Conservation (phyloP, 2,113 vertebrate genomes). For the Austrofundulus limnaeus region DNA sequence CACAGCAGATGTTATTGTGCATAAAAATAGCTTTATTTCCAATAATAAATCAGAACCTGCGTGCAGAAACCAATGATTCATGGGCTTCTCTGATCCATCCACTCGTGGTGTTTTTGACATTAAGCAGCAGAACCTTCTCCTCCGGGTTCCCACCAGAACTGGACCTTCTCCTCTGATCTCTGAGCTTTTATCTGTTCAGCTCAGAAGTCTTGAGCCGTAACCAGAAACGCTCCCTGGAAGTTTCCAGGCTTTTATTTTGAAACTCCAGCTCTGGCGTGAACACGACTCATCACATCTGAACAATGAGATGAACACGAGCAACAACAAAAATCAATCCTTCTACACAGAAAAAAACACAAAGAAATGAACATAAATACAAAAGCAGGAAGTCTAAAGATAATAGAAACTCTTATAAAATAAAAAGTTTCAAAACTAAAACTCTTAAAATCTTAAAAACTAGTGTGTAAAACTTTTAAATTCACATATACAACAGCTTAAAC, state of each 20-base stretch:
- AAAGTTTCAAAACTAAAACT: constrained; percentile 74
- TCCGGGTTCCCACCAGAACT: constrained; percentile 48
- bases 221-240: no score
- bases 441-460: constrained; percentile 73
- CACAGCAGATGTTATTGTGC: constrained; percentile 60
- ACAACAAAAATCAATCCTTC: constrained; percentile 71
- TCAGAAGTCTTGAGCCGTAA: no score
- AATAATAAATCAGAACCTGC: constrained; percentile 74
- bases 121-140: constrained; percentile 77
- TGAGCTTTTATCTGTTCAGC: no score
- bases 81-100: constrained; percentile 70
- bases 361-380: constrained; percentile 75
- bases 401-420: constrained; percentile 76
- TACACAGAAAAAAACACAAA: constrained; percentile 67
- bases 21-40: constrained; percentile 84
- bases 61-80: constrained; percentile 77
- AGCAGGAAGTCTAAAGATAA: constrained; percentile 69
- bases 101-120: constrained; percentile 71
- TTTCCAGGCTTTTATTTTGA: background rate
- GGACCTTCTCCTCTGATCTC: no score
- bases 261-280: constrained; percentile 15
- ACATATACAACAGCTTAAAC: constrained; percentile 81
- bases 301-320: constrained; percentile 52
- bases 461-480: constrained; percentile 77
- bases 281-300: constrained; percentile 64